These are phyloP conservation scores for Nycticorax nycticorax DNA, from an alignment of 2,113 vertebrate species.

Conservation along the genomic window DNA sequence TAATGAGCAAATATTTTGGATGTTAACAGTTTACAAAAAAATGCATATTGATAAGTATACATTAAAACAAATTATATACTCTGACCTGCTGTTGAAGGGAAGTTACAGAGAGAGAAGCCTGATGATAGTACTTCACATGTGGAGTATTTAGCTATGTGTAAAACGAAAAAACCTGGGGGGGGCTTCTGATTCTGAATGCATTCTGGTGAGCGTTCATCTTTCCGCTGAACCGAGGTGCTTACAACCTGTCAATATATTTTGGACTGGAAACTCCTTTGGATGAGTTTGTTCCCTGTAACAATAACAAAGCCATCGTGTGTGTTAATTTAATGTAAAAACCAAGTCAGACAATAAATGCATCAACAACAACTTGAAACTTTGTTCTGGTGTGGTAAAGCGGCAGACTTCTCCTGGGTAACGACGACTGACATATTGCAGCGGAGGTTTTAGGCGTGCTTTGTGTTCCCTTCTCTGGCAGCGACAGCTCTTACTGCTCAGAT, in stretches of 20 bases:
- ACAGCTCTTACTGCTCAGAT: neutral
- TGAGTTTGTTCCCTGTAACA: neutral
- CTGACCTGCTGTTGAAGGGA: neutral
- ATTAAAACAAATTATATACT: neutral
- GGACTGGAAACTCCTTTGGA: neutral
- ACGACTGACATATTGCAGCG: neutral
- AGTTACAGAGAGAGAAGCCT: neutral
- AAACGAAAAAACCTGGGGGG: neutral
- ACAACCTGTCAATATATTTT: neutral
- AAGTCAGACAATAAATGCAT: neutral
- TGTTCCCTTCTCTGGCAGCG: neutral
- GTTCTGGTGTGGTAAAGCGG: neutral
- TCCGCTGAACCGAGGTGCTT: neutral
- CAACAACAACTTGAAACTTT: neutral
- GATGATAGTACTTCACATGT: neutral
- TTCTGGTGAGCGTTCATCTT: neutral
- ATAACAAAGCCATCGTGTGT: neutral
- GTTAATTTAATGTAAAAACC: slow-evolving; percentile 18
- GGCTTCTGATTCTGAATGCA: neutral
- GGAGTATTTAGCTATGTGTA: neutral
- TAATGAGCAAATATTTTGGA: neutral
- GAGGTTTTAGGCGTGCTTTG: neutral
- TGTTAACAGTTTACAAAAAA: neutral
- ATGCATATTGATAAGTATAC: neutral
- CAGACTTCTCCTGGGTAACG: neutral